Base-by-base conservation (phyloP, 2,113 vertebrate genomes). In the Chelonoidis abingdonii region DNA sequence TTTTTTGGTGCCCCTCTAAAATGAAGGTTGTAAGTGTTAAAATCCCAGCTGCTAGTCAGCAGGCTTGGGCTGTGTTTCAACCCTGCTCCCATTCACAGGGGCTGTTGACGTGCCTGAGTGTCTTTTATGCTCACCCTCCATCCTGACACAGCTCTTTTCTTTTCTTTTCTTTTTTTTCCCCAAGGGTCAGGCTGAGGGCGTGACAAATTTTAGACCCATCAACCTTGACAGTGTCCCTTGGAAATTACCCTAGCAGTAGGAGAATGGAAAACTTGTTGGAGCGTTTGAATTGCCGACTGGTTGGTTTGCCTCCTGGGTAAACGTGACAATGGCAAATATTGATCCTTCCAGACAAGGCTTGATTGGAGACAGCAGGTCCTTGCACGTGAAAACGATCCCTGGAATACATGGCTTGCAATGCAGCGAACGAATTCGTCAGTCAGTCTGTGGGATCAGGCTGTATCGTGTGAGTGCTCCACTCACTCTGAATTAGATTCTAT, bases 41-140 rank as follows among this genome's bases (percentile, higher is more conserved):
- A 95, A 90, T 57, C 94, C 65, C 91, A 96, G 93, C 97, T 96
- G 93, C 93, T 88, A 47, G 86, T 93, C 92, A 92, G 95, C 93
- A 82, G 90, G 75, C 65, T 93, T 90, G 92, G 97, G 93, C 95
- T 94, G 76, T 21, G 91, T 93, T 97, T 97, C 95, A 97, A 59
- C 35, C 72, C 52, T n/a, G 11, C 50, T 1, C 53, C 22, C 59
- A 54, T 93, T 94, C 92, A 87, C 85, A 95, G 93, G 88, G 94
- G 90, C 96, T 93, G 87, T 92, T 2, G 88, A 95, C 84, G 19
- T 97, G 96, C 93, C 92, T 88, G 88, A 93, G 96, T 83, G 89
- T 80, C 93, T 86, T 95, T 96, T 31, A 14, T 95, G 88, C 82
- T 91, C 44, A 85, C 92, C 87, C 85, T 95, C 92, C 50, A 44